These are phyloP conservation scores for Sesamia nonagrioides DNA, from an alignment of 1,140 invertebrate genomes.

Conservation along the genomic window DNA sequence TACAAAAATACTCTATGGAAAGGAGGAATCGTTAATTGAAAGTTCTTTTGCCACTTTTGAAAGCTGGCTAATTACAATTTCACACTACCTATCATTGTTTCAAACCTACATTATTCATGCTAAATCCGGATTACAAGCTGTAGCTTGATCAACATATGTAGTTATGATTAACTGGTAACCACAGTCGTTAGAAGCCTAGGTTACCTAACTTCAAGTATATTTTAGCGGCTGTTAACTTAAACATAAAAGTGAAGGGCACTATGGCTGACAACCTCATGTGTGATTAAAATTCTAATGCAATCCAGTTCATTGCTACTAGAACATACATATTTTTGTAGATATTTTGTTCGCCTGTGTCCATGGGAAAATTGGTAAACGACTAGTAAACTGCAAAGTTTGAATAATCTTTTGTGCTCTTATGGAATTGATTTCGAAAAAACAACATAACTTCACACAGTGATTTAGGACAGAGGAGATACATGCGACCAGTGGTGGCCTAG, in stretches of 20 bases:
- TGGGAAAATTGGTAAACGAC: background rate
- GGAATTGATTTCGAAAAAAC: too few relatives aligned
- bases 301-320: conserved; percentile 34
- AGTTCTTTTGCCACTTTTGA: too few relatives aligned
- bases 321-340: background rate
- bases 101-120: background rate
- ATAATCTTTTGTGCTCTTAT: background rate
- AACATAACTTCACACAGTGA: too few relatives aligned
- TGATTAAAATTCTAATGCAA: conserved; percentile 42
- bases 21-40: too few relatives aligned
- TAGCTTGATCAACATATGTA: background rate
- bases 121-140: background rate
- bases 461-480: too few relatives aligned
- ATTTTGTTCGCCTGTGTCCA: background rate
- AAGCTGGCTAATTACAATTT: too few relatives aligned
- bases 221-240: conserved; percentile 5
- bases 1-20: too few relatives aligned
- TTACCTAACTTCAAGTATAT: conserved; percentile 8
- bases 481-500: too few relatives aligned
- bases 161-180: background rate
- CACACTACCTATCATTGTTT: background rate
- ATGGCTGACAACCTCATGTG: conserved; percentile 7
- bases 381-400: background rate
- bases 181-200: background rate
- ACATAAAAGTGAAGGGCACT: conserved; percentile 39